Conservation (phyloP, 2,797 vertebrate genomes). For the Spatula clypeata region DNA sequence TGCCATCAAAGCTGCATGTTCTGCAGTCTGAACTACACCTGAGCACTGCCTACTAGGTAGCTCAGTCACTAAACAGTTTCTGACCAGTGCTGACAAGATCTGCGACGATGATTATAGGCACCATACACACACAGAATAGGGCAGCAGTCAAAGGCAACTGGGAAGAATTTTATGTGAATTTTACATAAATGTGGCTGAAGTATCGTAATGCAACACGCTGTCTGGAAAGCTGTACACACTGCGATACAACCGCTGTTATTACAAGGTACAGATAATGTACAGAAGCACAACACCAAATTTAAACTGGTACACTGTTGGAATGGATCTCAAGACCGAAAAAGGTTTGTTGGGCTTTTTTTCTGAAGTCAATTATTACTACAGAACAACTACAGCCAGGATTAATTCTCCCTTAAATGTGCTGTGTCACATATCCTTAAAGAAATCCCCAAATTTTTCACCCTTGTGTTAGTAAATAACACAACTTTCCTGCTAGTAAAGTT, state of each 20-base stretch:
- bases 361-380: not conserved
- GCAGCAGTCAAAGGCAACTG: not conserved
- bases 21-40: not conserved
- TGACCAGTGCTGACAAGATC: not conserved
- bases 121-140: not conserved
- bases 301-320: not conserved
- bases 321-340: accelerated
- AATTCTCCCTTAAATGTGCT: not conserved
- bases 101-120: not conserved
- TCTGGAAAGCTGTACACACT: not conserved
- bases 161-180: not conserved
- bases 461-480: accelerated
- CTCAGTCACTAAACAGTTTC: not conserved
- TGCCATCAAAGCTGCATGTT: not conserved
- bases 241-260: not conserved
- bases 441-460: not conserved
- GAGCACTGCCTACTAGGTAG: not conserved
- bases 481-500: not conserved
- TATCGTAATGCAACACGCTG: not conserved
- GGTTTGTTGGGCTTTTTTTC: not conserved
- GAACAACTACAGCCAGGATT: not conserved
- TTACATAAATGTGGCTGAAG: not conserved
- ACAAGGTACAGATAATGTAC: not conserved
- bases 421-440: not conserved
- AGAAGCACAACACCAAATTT: not conserved